Evolutionary conservation across 37 sponge, comb jelly and placozoan species (phyloP), one percentile per base, ranked within the genome.

Genomic region (Beroe forskalii): DNA sequence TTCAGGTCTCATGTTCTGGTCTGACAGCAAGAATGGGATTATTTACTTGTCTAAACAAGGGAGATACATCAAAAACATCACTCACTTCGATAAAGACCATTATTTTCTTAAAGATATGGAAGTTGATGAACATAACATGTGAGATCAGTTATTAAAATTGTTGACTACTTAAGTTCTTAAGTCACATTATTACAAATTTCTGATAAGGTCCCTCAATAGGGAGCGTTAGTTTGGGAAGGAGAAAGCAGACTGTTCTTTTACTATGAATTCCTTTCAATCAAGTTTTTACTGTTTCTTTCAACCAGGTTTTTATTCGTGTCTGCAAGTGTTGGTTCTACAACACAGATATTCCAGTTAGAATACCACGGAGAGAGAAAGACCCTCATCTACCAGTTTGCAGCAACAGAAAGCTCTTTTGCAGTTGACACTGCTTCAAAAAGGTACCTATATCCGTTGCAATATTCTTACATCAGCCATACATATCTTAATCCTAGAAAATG

Each of bases 221-320:
- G n/a, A n/a, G n/a, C n/a, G n/a, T n/a, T n/a, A n/a, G n/a, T n/a
- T n/a, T n/a, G n/a, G n/a, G n/a, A n/a, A n/a, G n/a, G n/a, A n/a
- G n/a, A n/a, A n/a, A n/a, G n/a, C n/a, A n/a, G n/a, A n/a, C n/a
- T n/a, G n/a, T n/a, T n/a, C n/a, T n/a, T n/a, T n/a, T n/a, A n/a
- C n/a, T n/a, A n/a, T n/a, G n/a, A n/a, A n/a, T n/a, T n/a, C n/a
- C n/a, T n/a, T n/a, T n/a, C n/a, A n/a, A n/a, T n/a, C n/a, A n/a
- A n/a, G n/a, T n/a, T n/a, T n/a, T n/a, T n/a, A n/a, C n/a, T n/a
- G n/a, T n/a, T n/a, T n/a, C n/a, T n/a, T n/a, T n/a, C n/a, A n/a
- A n/a, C 36, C 72, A 69, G 72, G 72, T 69, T 27, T 27, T 36
- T 69, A 17, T 69, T 69, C 19, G 72, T 69, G 3, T 69, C 38